Conservation (phyloP, 2,888 invertebrate species). For the Xestia c-nigrum region DNA sequence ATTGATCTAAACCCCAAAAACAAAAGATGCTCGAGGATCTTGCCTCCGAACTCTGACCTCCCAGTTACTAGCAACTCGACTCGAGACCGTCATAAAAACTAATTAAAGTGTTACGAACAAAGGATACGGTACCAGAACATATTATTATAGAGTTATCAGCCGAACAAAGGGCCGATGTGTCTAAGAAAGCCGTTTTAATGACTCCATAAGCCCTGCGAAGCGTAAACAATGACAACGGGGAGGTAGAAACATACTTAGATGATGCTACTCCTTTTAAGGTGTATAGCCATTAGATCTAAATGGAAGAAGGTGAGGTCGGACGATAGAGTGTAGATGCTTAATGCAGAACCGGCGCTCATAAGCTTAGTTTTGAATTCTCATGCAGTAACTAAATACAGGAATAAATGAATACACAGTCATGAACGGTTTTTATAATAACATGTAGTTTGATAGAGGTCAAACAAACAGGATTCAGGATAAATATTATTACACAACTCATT, state of each 20-base stretch:
- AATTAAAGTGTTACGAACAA: conserved; percentile 74
- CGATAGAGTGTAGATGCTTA: neutral
- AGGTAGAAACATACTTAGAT: conserved; percentile 68
- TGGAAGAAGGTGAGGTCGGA: conserved; percentile 1
- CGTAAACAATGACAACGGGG: conserved; percentile 80
- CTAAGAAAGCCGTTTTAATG: conserved; percentile 73
- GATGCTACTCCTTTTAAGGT: conserved; percentile 56
- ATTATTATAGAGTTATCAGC: conserved; percentile 70
- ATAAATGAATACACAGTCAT: neutral
- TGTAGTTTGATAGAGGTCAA: neutral
- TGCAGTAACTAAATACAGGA: neutral
- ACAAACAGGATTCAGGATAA: neutral
- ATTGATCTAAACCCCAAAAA: neutral
- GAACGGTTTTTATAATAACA: neutral
- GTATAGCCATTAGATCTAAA: conserved; percentile 27
- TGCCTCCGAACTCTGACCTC: conserved; percentile 51
- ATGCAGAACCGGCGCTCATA: conserved; percentile 1
- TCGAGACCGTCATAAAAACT: conserved; percentile 71
- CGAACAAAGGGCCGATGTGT: conserved; percentile 69
- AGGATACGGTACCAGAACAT: conserved; percentile 67
- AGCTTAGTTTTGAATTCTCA: conserved; percentile 3
- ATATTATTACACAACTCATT: neutral
- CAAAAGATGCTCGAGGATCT: conserved; percentile 16
- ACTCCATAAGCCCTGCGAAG: conserved; percentile 73
- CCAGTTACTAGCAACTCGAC: conserved; percentile 39